Base-by-base conservation (phyloP, 2,888 invertebrate species). In the Stegophylla sp. region DNA sequence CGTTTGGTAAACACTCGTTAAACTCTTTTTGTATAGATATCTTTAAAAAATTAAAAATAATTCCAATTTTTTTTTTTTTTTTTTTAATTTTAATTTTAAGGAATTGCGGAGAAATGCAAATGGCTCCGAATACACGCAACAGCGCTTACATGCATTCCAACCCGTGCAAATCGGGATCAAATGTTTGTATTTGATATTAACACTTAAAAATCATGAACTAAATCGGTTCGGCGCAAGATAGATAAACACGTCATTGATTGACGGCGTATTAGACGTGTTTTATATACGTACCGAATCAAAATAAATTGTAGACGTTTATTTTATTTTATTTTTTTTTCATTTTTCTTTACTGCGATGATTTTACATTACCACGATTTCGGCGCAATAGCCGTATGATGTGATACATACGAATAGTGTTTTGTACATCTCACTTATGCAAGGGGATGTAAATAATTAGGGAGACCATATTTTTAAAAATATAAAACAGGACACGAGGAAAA, bases 51-150 rank as follows among this genome's bases (percentile, higher is more conserved):
- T 81, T 79, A 0, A 20, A 7, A 45, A 72, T 64, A 7, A n/a
- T 41, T 53, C n/a, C 1, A 34, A 43, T 45, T 45, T 45, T 1
- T 15, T 67, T n/a, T 4, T 26, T 23, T 53, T 12, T 3, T 15
- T 34, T n/a, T 43, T 9, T 17, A 75, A 15, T 75, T 81, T 77
- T 83, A 82, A 82, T 84, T 84, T 87, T 23, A 84, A 92, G 95
- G 96, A 92, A 94, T 86, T 98, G 98, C 86, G 97, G 98, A 0
- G 97, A 97, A 88, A 97, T 97, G 97, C 97, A 97, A 88, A 97
- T 97, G 97, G 88, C 90, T 3, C 87, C 87, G 48, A 88, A 89
- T 77, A 85, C 86, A 5, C 86, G 87, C 5, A 88, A 89, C 85
- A 86, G 87, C 83, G 86, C 89, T 0, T 92, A 92, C 0, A 61